Conservation (phyloP, 2,888 invertebrate genomes). For the Drosophila mercatorum region DNA sequence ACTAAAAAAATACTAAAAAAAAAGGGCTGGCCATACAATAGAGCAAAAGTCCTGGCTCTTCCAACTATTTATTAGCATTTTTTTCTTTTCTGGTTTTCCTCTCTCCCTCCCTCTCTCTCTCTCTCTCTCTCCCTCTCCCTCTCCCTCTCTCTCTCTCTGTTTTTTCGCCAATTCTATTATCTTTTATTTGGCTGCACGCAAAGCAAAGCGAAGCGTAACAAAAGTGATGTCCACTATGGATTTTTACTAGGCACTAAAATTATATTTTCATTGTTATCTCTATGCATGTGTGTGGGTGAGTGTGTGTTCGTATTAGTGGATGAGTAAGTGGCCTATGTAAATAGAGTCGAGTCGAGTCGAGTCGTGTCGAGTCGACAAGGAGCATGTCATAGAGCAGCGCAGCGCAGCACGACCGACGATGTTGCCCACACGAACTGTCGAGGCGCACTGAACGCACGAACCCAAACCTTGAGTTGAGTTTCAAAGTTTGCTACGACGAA, state of each 20-base stretch:
- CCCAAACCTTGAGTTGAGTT: constrained; percentile 23
- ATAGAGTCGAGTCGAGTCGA: constrained; percentile 27
- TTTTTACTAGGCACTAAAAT: constrained; percentile 73
- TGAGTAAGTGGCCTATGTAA: constrained; percentile 34
- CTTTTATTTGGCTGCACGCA: constrained; percentile 56
- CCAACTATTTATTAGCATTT: constrained; percentile 42
- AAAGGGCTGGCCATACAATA: constrained; percentile 12
- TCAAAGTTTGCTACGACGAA: neutral
- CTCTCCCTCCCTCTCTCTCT: too few species aligned
- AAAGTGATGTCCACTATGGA: constrained; percentile 66
- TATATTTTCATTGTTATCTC: constrained; percentile 72
- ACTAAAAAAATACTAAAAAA: neutral
- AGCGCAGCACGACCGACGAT: neutral
- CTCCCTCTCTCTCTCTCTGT: neutral
- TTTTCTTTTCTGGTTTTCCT: neutral
- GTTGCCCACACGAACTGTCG: constrained; percentile 4
- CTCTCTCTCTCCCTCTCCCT: neutral
- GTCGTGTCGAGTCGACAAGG: neutral
- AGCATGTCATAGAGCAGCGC: neutral
- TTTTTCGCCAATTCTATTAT: constrained; percentile 41
- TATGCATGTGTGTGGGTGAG: constrained; percentile 19
- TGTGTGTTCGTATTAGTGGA: constrained; percentile 5
- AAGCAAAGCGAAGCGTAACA: constrained; percentile 63
- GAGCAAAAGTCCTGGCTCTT: constrained; percentile 20
- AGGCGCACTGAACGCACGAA: constrained; percentile 21